Evolutionary conservation across 2,113 vertebrate genomes (phyloP), one percentile per base, ranked within the genome.

Genomic region (Tachysurus fulvidraco): DNA sequence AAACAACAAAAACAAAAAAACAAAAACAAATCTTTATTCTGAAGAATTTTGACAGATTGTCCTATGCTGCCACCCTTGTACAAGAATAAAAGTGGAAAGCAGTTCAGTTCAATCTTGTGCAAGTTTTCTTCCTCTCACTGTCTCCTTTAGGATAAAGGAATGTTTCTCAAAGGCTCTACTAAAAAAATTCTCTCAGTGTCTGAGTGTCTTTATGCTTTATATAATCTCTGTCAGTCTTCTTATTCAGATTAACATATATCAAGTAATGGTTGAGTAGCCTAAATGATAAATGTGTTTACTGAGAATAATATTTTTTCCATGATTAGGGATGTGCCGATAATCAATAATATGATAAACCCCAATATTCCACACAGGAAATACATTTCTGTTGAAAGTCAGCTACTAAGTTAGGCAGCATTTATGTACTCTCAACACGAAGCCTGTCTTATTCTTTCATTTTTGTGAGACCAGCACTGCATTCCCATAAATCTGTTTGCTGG

Each of bases 191-290:
- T 90, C 92, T 93, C 92, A 92, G 91, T 93, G 95, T 93, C 93
- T 94, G 92, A 92, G 90, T 92, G 90, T 92, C 92, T 94, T 94
- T 92, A 93, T 90, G 90, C 93, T 93, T 90, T 91, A 93, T 78
- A 87, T 85, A 88, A 82, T 83, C 81, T 74, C 83, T 74, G 83
- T 25, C 79, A 85, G 73, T 87, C 73, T 89, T 83, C 30, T 59
- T 71, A 88, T 90, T 85, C 85, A 91, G 73, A 89, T 90, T 91
- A 88, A 93, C 93, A 94, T 93, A 94, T 91, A 90, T 92, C 91
- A 92, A 81, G 87, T 90, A 94, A 94, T 93, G 92, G 91, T 92
- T 91, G 91, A 90, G 93, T 92, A 93, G 84, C 77, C 83, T 88
- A 82, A 90, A 86, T 28, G 67, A 86, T 88, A 86, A 69, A 86